Evolutionary conservation across 2,888 invertebrate species (phyloP), one percentile per base, ranked within the genome.

Genomic region (Polyommatus iphigenia): DNA sequence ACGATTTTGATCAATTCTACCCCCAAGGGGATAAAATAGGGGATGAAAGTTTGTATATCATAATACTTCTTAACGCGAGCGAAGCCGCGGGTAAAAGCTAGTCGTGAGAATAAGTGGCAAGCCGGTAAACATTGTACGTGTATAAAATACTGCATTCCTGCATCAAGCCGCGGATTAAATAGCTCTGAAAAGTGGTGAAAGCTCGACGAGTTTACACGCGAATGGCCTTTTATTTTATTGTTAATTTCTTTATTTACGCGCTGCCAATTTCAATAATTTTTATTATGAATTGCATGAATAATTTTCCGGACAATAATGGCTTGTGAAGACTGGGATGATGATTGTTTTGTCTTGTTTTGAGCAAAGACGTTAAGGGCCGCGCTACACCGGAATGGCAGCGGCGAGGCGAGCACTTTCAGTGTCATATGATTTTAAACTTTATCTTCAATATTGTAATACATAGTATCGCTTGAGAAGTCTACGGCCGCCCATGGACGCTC

Each of bases 81-180:
- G 24, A 24, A 24, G 24, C 24, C 24, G 24, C 24, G 24, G 24
- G 24, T 2, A 24, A 24, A 24, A 24, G 24, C 24, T 24, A 24
- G 24, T 24, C 24, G 2, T 10, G 4, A 57, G n/a, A 7, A 24
- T 20, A 10, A 59, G 8, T 20, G 59, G n/a, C n/a, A 20, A 2
- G 20, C 62, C 13, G 29, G 29, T 15, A 29, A 29, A 67, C 67
- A 29, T 67, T 15, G 29, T 29, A 29, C 67, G 15, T 67, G 29
- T 15, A 32, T 67, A 18, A 67, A 67, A 67, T 67, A 67, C 67
- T 67, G 67, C 67, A 67, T 67, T 67, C 29, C 24, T 67, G 67
- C 15, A 13, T 29, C 67, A 29, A 67, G 67, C 32, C 15, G 3
- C 1, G 29, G 67, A 67, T 67, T 67, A 67, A 67, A 67, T 15